A percentile compares a stretch with the other conserved stretches of the same genome.
These are phyloP conservation scores for Gryllus longicercus DNA, from an alignment of 2,888 invertebrate species.

Conservation along the genomic window DNA sequence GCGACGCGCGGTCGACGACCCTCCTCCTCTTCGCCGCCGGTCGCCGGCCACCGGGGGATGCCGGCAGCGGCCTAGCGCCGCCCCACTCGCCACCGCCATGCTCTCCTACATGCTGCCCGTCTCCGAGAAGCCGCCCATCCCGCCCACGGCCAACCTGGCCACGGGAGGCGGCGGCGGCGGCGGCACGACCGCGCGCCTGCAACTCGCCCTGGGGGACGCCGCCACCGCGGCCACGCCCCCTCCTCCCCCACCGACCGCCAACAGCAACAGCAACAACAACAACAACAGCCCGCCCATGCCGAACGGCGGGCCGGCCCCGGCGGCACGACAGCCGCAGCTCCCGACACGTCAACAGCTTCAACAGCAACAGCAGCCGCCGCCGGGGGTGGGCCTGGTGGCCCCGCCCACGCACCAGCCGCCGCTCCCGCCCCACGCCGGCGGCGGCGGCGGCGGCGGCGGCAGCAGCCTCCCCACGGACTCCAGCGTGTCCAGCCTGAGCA, in stretches of 20 bases:
- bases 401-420: too few species aligned
- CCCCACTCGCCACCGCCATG: slow-evolving; percentile 50
- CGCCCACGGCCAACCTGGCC: neutral
- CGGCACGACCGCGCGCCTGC: neutral
- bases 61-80: neutral
- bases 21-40: neutral
- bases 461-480: neutral
- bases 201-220: neutral
- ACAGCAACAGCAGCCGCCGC: neutral
- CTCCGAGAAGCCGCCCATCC: slow-evolving; percentile 65
- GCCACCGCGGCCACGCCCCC: neutral
- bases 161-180: neutral
- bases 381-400: neutral
- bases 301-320: neutral
- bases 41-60: neutral
- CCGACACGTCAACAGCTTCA: neutral
- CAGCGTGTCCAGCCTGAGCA: slow-evolving; percentile 1
- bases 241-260: neutral
- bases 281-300: neutral
- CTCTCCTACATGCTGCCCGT: slow-evolving; percentile 76
- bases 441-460: too few species aligned
- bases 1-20: neutral
- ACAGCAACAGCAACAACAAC: too few species aligned
- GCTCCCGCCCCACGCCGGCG: too few species aligned
- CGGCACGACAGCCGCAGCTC: neutral